Evolutionary conservation across 2,888 invertebrate species (phyloP), one percentile per base, ranked within the genome.

Genomic region (Drosophila falleni): DNA sequence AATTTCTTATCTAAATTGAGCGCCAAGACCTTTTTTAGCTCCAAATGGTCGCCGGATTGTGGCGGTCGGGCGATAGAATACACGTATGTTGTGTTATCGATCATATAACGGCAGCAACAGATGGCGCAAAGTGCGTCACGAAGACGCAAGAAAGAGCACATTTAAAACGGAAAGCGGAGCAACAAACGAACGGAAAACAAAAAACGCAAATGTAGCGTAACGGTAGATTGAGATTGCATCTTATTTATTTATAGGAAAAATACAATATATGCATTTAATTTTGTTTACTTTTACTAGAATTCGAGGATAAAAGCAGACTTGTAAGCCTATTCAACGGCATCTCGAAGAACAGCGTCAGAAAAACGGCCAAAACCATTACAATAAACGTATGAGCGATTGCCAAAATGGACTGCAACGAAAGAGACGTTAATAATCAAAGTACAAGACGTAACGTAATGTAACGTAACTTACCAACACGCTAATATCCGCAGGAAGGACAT

Each of bases 261-360:
- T 5, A 16, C 10, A 5, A 29, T 19, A 6, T 10, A 5, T 13
- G 2, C 9, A 9, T 9, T 41, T 63, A 71, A 44, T n/a, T 33
- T 10, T 0, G 35, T 37, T 71, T 65, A 33, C 0, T 3, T 8
- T 59, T 63, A n/a, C 5, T 2, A 10, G 11, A 2, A 2, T 3
- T 39, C 0, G 58, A 15, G 9, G n/a, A 29, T 1, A 61, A n/a
- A 19, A 74, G 8, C 35, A 71, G 9, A n/a, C 26, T 66, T 3
- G 29, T 26, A 6, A 81, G 19, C 1, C 80, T 41, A 15, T 56
- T 68, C n/a, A 60, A 59, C 1, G 80, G 80, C 19, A 78, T 23
- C 42, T 81, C 83, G 15, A 74, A 55, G 15, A 83, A 44, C 13
- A 83, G 41, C 4, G 81, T 78, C 10, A 71, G 11, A 5, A 29